Base-by-base conservation (phyloP, 2,113 vertebrate genomes). In the Aegithalos caudatus region DNA sequence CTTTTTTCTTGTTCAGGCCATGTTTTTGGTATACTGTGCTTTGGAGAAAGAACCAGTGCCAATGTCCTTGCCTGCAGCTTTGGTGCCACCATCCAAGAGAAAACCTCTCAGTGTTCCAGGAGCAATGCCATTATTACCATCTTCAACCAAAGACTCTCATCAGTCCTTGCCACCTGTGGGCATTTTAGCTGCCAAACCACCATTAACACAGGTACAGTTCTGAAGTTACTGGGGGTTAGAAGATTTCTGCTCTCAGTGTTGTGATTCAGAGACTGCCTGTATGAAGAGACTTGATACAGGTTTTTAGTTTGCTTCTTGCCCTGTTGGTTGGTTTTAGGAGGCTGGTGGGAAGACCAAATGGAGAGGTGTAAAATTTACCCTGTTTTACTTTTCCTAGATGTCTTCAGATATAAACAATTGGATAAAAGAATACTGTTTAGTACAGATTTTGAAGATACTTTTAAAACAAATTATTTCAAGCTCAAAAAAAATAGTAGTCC, bases 11-110 rank as follows among this genome's bases (percentile, higher is more conserved):
- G 19, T 97, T 82, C 77, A 99, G 99, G 99, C 99, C 89, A 99
- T 99, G 99, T 99, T 98, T 98, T 98, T 99, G 98, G 99, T 99
- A 48, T 99, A 99, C 97, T 98, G 99, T 88, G 99, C 99, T 69
- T 97, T 99, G 97, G 99, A 99, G 96, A 99, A 99, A 38, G 99
- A 99, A 95, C 98, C 98, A 77, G 99, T 99, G 96, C 99, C 99
- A 97, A 99, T 99, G 99, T 98, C 98, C 89, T 98, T 99, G 88
- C 99, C 99, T 69, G 97, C 98, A 94, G 97, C 98, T 83, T 97
- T 99, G 96, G 98, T 99, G 96, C 99, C 99, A 97, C 99, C 98
- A 87, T 99, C 99, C 78, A 99, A 99, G 97, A 98, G 99, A 96
- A 99, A 99, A 98, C 98, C 98, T 95, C 69, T 98, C 58, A 96